Evolutionary conservation across 2,113 vertebrate species (phyloP), one percentile per base, ranked within the genome.

Genomic region (Mormoops blainvillei): DNA sequence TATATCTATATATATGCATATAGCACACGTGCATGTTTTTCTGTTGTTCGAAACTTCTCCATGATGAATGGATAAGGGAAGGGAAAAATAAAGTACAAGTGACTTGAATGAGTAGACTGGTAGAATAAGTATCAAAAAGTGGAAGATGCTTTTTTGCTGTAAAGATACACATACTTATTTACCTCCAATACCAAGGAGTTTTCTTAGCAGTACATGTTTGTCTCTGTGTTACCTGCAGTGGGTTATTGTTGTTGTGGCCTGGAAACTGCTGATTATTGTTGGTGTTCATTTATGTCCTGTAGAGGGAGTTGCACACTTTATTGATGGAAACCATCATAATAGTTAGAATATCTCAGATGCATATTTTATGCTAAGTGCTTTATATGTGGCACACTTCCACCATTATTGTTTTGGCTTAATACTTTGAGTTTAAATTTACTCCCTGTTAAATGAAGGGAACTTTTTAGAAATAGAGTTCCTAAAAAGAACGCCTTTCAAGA

Each of bases 381-480:
- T 76, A 41, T 89, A 20, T n/a, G n/a, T 76, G 65, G 43, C 65
- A 41, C 5, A n/a, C 38, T 71, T 94, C n/a, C 20, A 61, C 41
- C 50, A 36, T 83, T 82, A 36, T 91, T 78, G 38, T 89, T 95
- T 87, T 90, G 90, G 31, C 58, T 77, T 87, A 87, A 31, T 87
- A 92, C n/a, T 33, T 89, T 77, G 43, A 78, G 70, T 93, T 87
- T 91, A 77, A 83, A 54, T 91, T 87, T 93, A 84, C 24, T 84
- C 10, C 87, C 31, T 74, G 43, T 87, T 82, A 87, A 87, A 77
- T 87, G 71, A 82, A 87, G 77, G 33, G 68, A 87, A 77, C 31
- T 31, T 91, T 87, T 70, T 43, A 14, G 61, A 96, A 96, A 45
- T 24, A 67, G 68, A 82, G 38, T 90, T 83, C 45, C 26, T 93